phyloP scores from a whole-genome alignment of 2,888 invertebrate species.

The Ecdyonurus torrentis region DNA sequence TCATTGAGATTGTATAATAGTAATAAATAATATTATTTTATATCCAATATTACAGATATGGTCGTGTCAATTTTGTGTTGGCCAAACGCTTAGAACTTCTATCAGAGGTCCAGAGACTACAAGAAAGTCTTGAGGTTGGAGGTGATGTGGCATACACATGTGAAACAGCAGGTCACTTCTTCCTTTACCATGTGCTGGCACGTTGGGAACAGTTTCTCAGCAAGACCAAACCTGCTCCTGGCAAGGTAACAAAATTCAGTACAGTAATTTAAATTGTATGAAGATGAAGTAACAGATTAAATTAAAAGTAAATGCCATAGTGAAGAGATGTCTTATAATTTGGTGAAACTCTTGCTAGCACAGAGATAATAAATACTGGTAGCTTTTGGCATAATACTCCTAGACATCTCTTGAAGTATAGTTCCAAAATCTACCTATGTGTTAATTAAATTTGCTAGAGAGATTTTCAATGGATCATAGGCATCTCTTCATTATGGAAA shows the following conservation, averaged over 20 bases:
- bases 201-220: conserved; percentile 80
- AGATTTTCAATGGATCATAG: no score
- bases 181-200: conserved; percentile 79
- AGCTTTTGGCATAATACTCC: no score
- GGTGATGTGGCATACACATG: conserved; percentile 93
- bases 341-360: no score
- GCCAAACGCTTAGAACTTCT: conserved; percentile 82
- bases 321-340: no score
- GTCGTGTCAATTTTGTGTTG: conserved; percentile 94
- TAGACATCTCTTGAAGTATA: no score
- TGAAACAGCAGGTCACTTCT: conserved; percentile 97
- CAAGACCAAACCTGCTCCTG: conserved; percentile 34
- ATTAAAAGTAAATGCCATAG: neutral
- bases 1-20: no score
- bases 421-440: no score
- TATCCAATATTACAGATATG: conserved; percentile 76
- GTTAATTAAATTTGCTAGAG: no score
- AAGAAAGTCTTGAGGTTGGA: conserved; percentile 66
- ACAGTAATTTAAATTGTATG: neutral
- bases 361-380: no score
- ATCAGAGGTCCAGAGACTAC: conserved; percentile 70
- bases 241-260: conserved; percentile 20
- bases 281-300: neutral
- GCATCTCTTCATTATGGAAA: no score
- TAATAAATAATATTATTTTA: no score